Evolutionary conservation across 2,113 vertebrate species (phyloP), one percentile per base, ranked within the genome.

Genomic region (Sitta europaea): DNA sequence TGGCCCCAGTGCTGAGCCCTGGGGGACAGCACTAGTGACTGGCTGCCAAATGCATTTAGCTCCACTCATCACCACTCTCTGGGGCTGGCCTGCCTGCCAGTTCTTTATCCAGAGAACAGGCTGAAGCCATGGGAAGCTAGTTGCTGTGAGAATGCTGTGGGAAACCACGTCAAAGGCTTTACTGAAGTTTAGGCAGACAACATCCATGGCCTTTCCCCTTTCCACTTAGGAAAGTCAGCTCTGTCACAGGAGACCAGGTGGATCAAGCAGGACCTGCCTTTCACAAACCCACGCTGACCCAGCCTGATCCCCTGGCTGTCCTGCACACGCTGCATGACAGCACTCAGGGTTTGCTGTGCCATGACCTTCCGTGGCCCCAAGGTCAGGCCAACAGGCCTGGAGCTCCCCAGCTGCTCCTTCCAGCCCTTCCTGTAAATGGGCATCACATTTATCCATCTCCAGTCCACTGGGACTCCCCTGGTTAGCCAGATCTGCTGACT

Each of bases 51-150:
- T 31, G 12, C 9, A 31, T 43, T 68, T 43, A 75, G 50, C 12
- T 50, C 33, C 24, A 62, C 36, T 74, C 27, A 61, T 31, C 40
- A 42, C 5, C 47, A 35, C 47, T 45, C 17, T 31, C 67, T 40
- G 20, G 38, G 33, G 12, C 24, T 0, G 0, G 14, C 12, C 67
- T 61, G 18, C 53, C 40, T 54, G 40, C 1, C 45, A 66, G 17
- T 8, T 54, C 40, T 59, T 48, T 61, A 79, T 19, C 35, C 53
- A 74, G 40, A 14, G 5, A 80, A 42, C 15, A 35, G 0, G 0
- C 19, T 35, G 31, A 57, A 50, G 27, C 15, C 31, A 77, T 33
- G 35, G 38, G 33, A 35, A 55, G 19, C 19, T 40, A 36, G 27
- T n/a, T 75, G 15, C 42, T 65, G 6, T 42, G 36, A 80, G 36